Conservation (phyloP, 2,113 vertebrate species). For the Myodes glareolus region DNA sequence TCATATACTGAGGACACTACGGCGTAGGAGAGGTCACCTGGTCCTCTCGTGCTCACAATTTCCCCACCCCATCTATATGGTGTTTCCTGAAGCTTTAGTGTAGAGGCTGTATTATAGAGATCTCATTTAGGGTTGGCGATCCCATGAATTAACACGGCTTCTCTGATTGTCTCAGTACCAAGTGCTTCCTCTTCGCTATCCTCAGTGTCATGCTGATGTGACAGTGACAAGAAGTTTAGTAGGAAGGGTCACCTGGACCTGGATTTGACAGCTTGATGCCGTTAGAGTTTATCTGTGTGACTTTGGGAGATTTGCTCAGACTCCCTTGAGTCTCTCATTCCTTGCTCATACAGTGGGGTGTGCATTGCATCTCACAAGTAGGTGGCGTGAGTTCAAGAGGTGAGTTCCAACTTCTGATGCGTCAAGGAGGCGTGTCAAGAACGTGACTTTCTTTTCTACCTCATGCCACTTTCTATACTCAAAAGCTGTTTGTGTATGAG, state of each 20-base stretch:
- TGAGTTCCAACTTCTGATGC: neutral
- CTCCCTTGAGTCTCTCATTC: slow-evolving; percentile 11
- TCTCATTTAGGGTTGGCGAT: neutral
- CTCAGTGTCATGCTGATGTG: neutral
- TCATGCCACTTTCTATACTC: neutral
- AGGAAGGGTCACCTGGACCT: neutral
- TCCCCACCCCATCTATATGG: neutral
- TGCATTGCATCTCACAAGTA: neutral
- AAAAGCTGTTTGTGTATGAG: neutral
- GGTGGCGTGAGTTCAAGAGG: neutral
- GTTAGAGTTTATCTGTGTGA: neutral
- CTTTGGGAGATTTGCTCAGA: neutral
- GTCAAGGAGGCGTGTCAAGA: neutral
- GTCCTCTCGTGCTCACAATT: neutral
- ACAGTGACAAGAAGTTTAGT: neutral
- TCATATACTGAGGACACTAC: neutral
- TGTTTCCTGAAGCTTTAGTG: neutral
- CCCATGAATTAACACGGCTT: neutral
- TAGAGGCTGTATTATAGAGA: neutral
- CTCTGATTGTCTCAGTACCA: neutral
- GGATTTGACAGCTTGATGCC: neutral
- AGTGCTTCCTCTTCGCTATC: too few species aligned
- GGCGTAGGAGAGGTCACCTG: neutral
- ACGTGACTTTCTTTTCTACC: neutral
- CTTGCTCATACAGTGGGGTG: neutral